Percentiles rank a stretch among this genome's conserved stretches.
phyloP scores from a whole-genome alignment of 1,140 invertebrate species.

The Saccostrea echinata region DNA sequence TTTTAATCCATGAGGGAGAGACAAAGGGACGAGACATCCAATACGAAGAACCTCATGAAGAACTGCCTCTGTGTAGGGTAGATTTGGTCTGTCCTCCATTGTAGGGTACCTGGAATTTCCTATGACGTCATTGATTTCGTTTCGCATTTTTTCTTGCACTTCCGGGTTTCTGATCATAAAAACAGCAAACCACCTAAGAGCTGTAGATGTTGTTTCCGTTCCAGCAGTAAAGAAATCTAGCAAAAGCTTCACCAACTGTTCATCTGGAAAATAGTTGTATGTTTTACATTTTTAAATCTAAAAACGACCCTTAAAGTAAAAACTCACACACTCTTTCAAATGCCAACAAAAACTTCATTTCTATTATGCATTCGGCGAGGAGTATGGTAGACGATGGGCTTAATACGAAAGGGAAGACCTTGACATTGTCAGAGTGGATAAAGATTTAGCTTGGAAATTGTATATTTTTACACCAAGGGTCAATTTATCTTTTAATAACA shows the following conservation, averaged over 20 bases:
- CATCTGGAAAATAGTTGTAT: neutral
- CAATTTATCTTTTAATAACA: too few species aligned
- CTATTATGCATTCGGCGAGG: too few species aligned
- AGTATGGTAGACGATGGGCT: too few species aligned
- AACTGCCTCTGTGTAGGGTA: slow-evolving; percentile 69
- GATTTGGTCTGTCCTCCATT: slow-evolving; percentile 85
- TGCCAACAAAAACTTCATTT: too few species aligned
- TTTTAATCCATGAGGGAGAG: slow-evolving; percentile 68
- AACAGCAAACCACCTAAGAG: slow-evolving; percentile 87
- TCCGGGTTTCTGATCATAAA: slow-evolving; percentile 88
- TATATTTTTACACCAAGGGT: too few species aligned
- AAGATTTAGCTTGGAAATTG: too few species aligned
- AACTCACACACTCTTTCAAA: too few species aligned
- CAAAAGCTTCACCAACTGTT: neutral
- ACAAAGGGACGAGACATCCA: slow-evolving; percentile 76
- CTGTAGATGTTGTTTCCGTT: slow-evolving; percentile 61
- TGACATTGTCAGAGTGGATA: too few species aligned
- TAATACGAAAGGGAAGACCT: too few species aligned
- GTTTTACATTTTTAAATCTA: too few species aligned
- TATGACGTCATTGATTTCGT: slow-evolving; percentile 91
- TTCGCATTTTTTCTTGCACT: slow-evolving; percentile 89
- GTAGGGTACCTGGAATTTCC: slow-evolving; percentile 87
- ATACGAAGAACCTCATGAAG: slow-evolving; percentile 76
- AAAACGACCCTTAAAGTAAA: too few species aligned
- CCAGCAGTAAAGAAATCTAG: slow-evolving; percentile 58